phyloP scores from a whole-genome alignment of 2,797 vertebrate species.

The Pseudochirops corinnae region DNA sequence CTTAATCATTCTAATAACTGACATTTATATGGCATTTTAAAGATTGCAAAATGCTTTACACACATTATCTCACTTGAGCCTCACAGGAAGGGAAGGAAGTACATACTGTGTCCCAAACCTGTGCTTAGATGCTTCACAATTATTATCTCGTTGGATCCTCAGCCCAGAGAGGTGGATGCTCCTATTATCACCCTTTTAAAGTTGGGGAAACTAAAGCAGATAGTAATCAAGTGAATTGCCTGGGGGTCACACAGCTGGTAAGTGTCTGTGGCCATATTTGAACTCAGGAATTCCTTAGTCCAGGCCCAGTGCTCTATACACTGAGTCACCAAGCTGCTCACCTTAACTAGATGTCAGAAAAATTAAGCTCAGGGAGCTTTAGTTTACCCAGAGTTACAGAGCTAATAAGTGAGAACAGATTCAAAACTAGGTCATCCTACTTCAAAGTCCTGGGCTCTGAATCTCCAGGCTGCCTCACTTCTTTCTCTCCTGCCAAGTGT shows the following conservation, averaged over 20 bases:
- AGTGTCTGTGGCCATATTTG: neutral
- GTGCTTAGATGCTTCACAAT: neutral
- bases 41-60: neutral
- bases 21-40: neutral
- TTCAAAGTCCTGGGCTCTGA: neutral
- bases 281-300: neutral
- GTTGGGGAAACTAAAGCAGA: neutral
- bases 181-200: neutral
- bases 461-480: neutral
- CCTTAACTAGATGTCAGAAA: neutral
- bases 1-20: neutral
- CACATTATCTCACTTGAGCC: neutral
- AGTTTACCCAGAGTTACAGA: neutral
- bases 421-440: neutral
- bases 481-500: neutral
- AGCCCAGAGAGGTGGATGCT: neutral
- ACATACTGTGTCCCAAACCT: neutral
- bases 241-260: neutral
- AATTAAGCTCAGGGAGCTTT: neutral
- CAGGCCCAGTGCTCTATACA: neutral
- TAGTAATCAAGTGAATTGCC: neutral
- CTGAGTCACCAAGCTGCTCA: neutral
- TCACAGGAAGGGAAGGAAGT: neutral
- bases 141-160: neutral
- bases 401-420: neutral